Percentiles rank a stretch among this genome's conserved stretches.
phyloP scores from a whole-genome alignment of 2,113 vertebrate genomes.

The Urocitellus parryii region DNA sequence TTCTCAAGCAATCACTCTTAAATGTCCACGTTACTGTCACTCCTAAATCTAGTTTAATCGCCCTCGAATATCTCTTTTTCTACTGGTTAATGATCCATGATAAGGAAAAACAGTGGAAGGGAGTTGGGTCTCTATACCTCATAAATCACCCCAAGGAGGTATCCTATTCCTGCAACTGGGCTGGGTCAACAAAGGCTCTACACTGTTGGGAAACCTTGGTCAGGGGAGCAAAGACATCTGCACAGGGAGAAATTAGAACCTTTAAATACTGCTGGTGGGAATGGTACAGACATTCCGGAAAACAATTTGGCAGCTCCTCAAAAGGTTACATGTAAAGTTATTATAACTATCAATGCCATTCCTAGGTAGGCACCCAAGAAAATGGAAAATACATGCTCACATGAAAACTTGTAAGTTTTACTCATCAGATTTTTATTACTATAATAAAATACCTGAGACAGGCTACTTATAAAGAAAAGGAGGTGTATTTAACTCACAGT shows the following conservation, averaged over 20 bases:
- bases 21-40: background rate
- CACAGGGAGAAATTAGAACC: background rate
- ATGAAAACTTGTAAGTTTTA: background rate
- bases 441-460: background rate
- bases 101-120: conserved; percentile 14
- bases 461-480: background rate
- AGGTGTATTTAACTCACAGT: background rate
- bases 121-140: background rate
- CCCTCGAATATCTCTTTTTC: conserved; percentile 24
- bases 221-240: background rate
- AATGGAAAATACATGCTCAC: background rate
- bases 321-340: background rate
- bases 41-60: background rate
- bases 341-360: background rate
- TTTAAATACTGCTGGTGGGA: background rate
- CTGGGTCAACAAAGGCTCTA: background rate
- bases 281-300: background rate
- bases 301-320: background rate
- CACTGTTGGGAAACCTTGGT: background rate
- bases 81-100: conserved; percentile 53
- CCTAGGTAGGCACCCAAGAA: background rate
- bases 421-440: background rate
- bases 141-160: conserved; percentile 21
- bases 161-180: background rate
- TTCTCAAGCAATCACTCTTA: conserved; percentile 52